phyloP scores from a whole-genome alignment of 2,888 invertebrate species.

The Crematogaster levior region DNA sequence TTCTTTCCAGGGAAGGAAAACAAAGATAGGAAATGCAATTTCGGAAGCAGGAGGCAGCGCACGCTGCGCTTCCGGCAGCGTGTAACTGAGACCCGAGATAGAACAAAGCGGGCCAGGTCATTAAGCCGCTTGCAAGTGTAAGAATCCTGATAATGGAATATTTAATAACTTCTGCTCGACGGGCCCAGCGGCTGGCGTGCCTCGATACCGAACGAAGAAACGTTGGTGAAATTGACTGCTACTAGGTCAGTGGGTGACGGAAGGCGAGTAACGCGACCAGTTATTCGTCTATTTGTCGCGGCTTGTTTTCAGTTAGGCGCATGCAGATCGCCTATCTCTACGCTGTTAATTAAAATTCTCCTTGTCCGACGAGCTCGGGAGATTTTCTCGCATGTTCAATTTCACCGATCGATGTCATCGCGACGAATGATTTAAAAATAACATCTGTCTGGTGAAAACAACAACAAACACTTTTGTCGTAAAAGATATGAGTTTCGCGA shows the following conservation, averaged over 20 bases:
- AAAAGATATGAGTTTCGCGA: neutral
- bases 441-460: neutral
- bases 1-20: neutral
- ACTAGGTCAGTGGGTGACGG: conserved; percentile 81
- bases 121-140: conserved; percentile 36
- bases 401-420: conserved; percentile 32
- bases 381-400: conserved; percentile 36
- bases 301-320: conserved; percentile 14
- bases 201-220: conserved; percentile 56
- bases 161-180: conserved; percentile 43
- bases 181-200: conserved; percentile 18
- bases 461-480: neutral
- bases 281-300: conserved; percentile 40
- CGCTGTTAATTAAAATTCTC: conserved; percentile 55
- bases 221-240: conserved; percentile 78
- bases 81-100: neutral
- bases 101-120: conserved; percentile 8
- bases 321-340: conserved; percentile 36
- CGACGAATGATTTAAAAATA: neutral
- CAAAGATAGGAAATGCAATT: conserved; percentile 25
- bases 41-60: neutral
- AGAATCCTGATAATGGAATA: conserved; percentile 50
- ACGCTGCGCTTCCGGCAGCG: conserved; percentile 6
- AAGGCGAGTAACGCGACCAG: conserved; percentile 57
- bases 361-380: conserved; percentile 21